A percentile compares a stretch with the other conserved stretches of the same genome.
Conservation (phyloP, 1,140 invertebrate genomes). For the Subanguina moxae region DNA sequence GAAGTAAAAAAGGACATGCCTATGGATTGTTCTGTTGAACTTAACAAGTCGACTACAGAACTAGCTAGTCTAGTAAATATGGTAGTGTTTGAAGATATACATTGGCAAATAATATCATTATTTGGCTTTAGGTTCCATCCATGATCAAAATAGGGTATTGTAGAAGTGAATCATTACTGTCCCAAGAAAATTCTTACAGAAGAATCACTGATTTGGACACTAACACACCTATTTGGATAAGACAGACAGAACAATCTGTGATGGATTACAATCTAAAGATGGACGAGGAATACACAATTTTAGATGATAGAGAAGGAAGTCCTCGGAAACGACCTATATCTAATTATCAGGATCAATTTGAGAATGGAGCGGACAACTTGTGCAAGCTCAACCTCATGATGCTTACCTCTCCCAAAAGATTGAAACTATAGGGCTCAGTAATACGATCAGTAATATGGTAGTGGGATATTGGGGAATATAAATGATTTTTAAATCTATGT, state of each 20-base stretch:
- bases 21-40: too few species aligned
- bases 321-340: background rate
- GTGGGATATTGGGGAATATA: too few species aligned
- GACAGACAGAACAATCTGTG: background rate
- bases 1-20: background rate
- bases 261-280: too few species aligned
- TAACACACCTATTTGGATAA: background rate
- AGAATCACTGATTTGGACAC: slow-evolving; percentile 3
- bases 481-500: too few species aligned
- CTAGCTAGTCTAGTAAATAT: too few species aligned
- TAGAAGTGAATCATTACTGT: background rate
- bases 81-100: too few species aligned
- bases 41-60: too few species aligned
- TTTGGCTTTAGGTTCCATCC: too few species aligned
- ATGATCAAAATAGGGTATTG: background rate
- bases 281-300: too few species aligned
- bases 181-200: background rate
- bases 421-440: background rate
- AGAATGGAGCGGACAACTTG: background rate
- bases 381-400: slow-evolving; percentile 2
- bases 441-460: too few species aligned
- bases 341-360: background rate
- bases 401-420: background rate
- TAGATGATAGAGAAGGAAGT: too few species aligned
- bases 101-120: too few species aligned